Evolutionary conservation across 2,888 invertebrate species (phyloP).

Genomic region (Drosophila colorata): DNA sequence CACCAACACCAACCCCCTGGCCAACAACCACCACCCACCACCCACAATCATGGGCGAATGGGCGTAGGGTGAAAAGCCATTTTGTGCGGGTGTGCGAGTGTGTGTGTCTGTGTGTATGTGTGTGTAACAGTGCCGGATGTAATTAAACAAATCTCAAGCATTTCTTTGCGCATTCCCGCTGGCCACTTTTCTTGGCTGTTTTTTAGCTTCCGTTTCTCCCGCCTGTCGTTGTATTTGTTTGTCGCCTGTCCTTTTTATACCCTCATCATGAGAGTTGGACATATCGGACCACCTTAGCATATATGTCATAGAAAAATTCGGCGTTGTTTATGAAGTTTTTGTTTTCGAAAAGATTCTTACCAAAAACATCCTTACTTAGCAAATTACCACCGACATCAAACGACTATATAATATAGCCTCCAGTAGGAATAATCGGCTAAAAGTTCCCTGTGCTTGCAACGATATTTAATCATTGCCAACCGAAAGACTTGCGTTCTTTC

Average conservation of each 20-base stretch:
- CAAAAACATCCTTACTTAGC: too few species aligned
- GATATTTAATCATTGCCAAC: too few species aligned
- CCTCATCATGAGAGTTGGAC: not conserved
- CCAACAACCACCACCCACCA: not conserved
- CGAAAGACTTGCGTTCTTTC: too few species aligned
- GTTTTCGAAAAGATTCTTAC: too few species aligned
- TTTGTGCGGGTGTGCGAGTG: slow-evolving; percentile 56
- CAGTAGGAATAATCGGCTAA: too few species aligned
- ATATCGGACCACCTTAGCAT: too few species aligned
- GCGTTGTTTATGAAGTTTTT: too few species aligned
- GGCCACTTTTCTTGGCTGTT: slow-evolving; percentile 32
- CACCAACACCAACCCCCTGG: not conserved
- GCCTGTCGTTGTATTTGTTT: slow-evolving; percentile 4
- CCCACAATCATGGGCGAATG: not conserved
- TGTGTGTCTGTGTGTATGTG: slow-evolving; percentile 16
- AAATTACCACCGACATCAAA: too few species aligned
- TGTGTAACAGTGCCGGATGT: slow-evolving; percentile 63
- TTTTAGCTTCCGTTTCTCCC: slow-evolving; percentile 6
- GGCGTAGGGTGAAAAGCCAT: slow-evolving; percentile 61
- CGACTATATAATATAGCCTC: too few species aligned
- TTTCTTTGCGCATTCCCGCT: slow-evolving; percentile 60
- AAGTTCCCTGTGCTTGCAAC: too few species aligned
- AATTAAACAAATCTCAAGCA: slow-evolving; percentile 79
- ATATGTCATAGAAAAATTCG: too few species aligned
- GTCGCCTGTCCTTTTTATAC: not conserved